Percentiles rank a stretch among this genome's conserved stretches.
Conservation (phyloP, 2,113 vertebrate genomes). For the Leucopsar rothschildi region DNA sequence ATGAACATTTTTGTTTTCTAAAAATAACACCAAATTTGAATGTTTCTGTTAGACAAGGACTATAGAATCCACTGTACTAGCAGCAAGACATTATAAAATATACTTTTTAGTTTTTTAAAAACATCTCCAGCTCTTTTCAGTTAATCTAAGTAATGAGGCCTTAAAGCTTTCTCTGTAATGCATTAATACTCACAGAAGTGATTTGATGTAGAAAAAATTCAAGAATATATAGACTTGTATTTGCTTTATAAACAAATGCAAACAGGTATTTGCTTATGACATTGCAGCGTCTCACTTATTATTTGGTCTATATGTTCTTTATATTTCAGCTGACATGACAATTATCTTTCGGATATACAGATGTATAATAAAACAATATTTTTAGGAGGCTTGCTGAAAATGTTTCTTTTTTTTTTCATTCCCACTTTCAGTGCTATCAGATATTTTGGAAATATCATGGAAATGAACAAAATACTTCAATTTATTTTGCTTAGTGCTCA, state of each 20-base stretch:
- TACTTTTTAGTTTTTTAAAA: background rate
- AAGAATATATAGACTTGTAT: background rate
- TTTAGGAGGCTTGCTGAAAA: background rate
- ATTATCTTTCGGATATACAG: background rate
- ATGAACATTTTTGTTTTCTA: constrained; percentile 17
- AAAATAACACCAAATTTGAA: background rate
- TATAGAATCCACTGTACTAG: background rate
- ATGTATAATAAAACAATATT: background rate
- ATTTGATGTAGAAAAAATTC: background rate
- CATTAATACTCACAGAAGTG: background rate
- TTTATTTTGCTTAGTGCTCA: background rate
- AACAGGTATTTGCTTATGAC: background rate
- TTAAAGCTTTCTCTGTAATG: background rate
- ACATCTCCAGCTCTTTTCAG: background rate
- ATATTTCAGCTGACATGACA: background rate
- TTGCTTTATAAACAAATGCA: background rate
- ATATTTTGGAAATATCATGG: background rate
- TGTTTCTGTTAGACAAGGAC: background rate
- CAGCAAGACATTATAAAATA: background rate
- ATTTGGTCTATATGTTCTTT: background rate
- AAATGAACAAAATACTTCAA: background rate
- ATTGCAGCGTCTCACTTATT: background rate
- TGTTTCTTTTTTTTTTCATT: background rate
- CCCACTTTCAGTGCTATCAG: background rate
- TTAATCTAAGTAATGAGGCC: background rate